Base-by-base conservation (phyloP, 2,888 invertebrate species). In the Thymelicus lineola region DNA sequence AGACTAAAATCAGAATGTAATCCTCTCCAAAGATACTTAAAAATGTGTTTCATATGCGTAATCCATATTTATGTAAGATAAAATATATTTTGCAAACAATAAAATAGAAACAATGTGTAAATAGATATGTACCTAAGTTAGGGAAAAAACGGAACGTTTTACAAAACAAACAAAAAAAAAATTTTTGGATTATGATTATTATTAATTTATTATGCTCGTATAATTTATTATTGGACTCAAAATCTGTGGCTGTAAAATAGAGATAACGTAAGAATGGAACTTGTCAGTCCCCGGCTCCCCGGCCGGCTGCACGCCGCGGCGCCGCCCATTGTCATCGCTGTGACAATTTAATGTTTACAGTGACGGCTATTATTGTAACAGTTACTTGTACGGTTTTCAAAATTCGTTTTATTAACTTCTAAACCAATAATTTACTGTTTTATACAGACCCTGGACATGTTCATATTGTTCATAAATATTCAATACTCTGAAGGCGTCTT, bases 211-310 rank as follows among this genome's bases (percentile, higher is more conserved):
- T n/a, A 4, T 20, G 7, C 20, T 50, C n/a, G 20, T 20, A 50
- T 50, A 2, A 53, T 53, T 53, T 53, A 20, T 53, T 4, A 15
- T 17, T 50, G 17, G 17, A 53, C 53, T 12, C 5, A 15, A 7
- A 7, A 17, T 17, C 15, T 53, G 20, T 53, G 10, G 20, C 53
- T 53, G 0, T 53, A 20, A 20, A 53, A 53, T 53, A 53, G 53
- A 53, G 9, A 53, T 53, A 53, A 53, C 20, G 20, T 53, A 53
- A 53, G 53, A 53, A 53, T 53, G 53, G 53, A 20, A 53, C 53
- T 53, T 20, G 15, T 5, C 53, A 4, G 9, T 50, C 17, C 53
- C 28, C 28, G 28, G 28, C 28, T 28, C 28, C 28, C 48, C 20
- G 20, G 53, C 53, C 10, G 53, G 53, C 53, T 20, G 48, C 53